Evolutionary conservation across 2,888 invertebrate species (phyloP), one percentile per base, ranked within the genome.

Genomic region (Holacanthella duospinosa): DNA sequence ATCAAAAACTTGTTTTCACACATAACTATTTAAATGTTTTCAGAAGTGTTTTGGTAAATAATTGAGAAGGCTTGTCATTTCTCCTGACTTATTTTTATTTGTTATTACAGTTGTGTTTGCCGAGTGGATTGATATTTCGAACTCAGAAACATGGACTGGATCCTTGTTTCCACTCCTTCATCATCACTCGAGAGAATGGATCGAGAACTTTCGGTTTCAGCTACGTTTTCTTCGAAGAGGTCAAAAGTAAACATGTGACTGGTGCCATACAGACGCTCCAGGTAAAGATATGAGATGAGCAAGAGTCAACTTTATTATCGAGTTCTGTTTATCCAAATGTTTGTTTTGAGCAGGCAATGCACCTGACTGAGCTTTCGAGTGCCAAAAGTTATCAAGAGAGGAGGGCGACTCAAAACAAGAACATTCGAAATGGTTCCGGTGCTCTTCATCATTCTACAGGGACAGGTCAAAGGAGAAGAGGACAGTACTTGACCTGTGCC

Each of bases 151-250:
- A 94, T 78, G 82, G 83, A 55, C 79, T 84, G 62, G 88, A 89
- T 74, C 89, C 94, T 16, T 85, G 83, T 75, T 94, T 96, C 78
- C 99, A 99, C 79, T 91, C 95, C 57, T 99, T 97, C 81, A 86
- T 97, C 62, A 92, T 97, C 67, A 97, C 97, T 19, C 84, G 90
- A 74, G 96, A 97, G 81, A 95, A 99, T 84, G 97, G 96, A 62
- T 88, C 88, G 71, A 83, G 95, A 72, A 87, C 88, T 72, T 94
- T 93, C 80, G 99, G 99, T 65, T 93, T 93, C 75, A 91, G 92
- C 75, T 85, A 93, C 72, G 87, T 94, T 24, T 97, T 97, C 78
- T 96, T 89, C 80, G 99, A 99, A 80, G 93, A 94, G 81, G 93
- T 96, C 71, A 85, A 87, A 63, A 93, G 93, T 78, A 82, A 86